Percentiles rank a stretch among this genome's conserved stretches.
Conservation (phyloP, 2,888 invertebrate species). For the Brachylomia viminalis region DNA sequence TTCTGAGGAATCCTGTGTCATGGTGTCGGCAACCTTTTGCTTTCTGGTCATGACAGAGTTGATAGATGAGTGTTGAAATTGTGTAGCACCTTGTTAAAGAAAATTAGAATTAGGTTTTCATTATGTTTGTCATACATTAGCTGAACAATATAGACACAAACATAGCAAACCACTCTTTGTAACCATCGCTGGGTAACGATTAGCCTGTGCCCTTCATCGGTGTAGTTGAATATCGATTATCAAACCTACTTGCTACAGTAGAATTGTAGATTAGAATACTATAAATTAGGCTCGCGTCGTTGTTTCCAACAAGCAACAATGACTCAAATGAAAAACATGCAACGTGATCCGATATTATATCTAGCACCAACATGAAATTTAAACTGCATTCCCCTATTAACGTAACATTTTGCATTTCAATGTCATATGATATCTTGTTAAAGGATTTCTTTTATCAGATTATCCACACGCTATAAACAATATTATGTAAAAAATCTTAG, state of each 20-base stretch:
- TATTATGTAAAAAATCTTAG: constrained; percentile 20
- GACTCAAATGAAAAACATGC: constrained; percentile 47
- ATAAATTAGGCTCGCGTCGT: constrained; percentile 3
- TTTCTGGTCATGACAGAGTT: constrained; percentile 28
- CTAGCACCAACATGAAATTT: constrained; percentile 35
- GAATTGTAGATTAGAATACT: neutral
- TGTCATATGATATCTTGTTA: constrained; percentile 45
- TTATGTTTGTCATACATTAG: neutral
- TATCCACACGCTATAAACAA: constrained; percentile 26
- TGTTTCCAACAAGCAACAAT: constrained; percentile 14
- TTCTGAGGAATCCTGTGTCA: constrained; percentile 63
- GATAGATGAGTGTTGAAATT: constrained; percentile 35
- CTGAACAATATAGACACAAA: constrained; percentile 18
- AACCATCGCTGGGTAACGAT: neutral
- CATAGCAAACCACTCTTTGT: neutral
- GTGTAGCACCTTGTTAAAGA: constrained; percentile 23
- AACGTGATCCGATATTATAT: constrained; percentile 54
- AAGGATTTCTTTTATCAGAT: constrained; percentile 55
- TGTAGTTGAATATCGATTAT: neutral
- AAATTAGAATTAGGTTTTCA: constrained; percentile 34
- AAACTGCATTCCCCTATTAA: constrained; percentile 50
- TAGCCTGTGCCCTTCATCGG: neutral
- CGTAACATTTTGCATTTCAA: constrained; percentile 44
- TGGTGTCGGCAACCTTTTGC: constrained; percentile 51
- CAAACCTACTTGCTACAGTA: neutral